Evolutionary conservation across 1,140 invertebrate genomes (phyloP).

Genomic region (Dolichoris vasculosae): DNA sequence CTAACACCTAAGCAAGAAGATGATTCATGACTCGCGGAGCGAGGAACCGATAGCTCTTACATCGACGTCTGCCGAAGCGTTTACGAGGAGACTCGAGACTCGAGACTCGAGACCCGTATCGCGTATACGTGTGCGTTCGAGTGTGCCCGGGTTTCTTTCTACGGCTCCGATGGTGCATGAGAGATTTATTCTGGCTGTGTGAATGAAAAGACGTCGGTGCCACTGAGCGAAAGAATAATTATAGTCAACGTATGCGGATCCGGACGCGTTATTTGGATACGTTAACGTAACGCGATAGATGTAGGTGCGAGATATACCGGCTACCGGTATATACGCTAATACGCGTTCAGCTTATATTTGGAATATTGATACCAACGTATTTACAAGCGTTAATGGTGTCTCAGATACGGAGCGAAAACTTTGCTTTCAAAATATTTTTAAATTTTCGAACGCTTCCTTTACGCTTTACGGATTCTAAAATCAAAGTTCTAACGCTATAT

Average conservation of each 20-base stretch:
- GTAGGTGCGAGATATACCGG: background rate
- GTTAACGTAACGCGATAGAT: background rate
- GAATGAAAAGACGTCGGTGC: background rate
- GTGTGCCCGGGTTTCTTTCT: background rate
- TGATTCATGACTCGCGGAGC: constrained; percentile 55
- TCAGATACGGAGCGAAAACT: too few relatives aligned
- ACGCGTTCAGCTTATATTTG: background rate
- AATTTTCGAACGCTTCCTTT: too few relatives aligned
- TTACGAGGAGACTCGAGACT: background rate
- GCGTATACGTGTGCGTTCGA: background rate
- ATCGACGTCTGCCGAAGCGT: background rate
- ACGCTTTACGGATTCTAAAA: too few relatives aligned
- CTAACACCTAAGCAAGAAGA: constrained; percentile 59
- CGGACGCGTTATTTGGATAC: background rate
- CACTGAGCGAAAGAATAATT: background rate
- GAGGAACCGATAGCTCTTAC: background rate
- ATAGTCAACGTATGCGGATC: background rate
- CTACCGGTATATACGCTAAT: too few relatives aligned
- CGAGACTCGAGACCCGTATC: too few relatives aligned
- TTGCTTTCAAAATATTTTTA: too few relatives aligned
- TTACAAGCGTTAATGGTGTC: background rate
- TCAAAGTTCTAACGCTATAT: too few relatives aligned
- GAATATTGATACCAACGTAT: background rate
- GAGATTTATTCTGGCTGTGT: background rate
- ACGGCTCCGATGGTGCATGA: too few relatives aligned